Evolutionary conservation across 2,113 vertebrate genomes (phyloP).

Genomic region (Centrocercus urophasianus): DNA sequence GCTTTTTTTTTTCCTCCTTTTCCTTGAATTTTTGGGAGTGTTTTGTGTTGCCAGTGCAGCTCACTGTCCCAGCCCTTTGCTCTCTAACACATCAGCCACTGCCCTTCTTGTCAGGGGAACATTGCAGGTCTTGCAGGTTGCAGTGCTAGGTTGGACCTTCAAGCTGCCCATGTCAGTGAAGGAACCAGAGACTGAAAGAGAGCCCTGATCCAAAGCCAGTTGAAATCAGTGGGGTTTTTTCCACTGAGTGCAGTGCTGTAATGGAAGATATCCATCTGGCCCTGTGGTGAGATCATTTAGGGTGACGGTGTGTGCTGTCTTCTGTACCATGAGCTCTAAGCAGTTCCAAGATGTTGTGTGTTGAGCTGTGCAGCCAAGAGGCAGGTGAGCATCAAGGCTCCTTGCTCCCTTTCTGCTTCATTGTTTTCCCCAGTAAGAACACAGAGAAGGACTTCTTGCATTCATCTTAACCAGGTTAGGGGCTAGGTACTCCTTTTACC

Average conservation of each 20-base stretch:
- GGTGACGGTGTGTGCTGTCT: not conserved
- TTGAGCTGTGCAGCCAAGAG: not conserved
- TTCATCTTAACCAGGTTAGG: not conserved
- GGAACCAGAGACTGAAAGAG: not conserved
- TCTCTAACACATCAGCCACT: not conserved
- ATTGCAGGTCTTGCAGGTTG: not conserved
- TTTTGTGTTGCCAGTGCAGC: not conserved
- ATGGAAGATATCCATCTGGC: not conserved
- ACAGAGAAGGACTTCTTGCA: not conserved
- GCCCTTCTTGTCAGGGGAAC: rapidly evolving
- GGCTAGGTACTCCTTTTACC: not conserved
- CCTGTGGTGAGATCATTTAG: not conserved
- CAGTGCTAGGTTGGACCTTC: not conserved
- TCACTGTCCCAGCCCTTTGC: not conserved
- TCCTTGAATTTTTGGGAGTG: not conserved
- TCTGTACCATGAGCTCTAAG: not conserved
- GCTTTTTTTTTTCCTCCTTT: not conserved
- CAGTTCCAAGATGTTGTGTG: not conserved
- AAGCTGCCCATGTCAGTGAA: not conserved
- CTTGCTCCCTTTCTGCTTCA: not conserved
- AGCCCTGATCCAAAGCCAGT: not conserved
- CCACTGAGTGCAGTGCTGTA: not conserved
- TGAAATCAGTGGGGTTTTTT: not conserved
- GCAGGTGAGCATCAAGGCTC: not conserved
- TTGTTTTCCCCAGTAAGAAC: not conserved